phyloP scores from a whole-genome alignment of 2,888 invertebrate species.

The Globia sparganii region DNA sequence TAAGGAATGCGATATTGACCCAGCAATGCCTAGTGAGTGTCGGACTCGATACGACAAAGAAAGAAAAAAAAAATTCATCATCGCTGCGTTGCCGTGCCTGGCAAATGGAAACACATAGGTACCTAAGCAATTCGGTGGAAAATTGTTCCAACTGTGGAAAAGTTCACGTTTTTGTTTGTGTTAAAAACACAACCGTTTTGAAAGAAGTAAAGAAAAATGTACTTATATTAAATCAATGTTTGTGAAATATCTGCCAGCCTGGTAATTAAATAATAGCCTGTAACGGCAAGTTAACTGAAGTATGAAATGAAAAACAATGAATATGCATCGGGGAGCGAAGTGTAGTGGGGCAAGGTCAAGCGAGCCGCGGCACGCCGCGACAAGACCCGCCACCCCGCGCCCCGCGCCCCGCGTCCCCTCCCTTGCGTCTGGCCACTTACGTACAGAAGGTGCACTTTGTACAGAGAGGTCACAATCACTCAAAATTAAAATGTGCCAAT shows the following conservation, averaged over 20 bases:
- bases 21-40: not conserved
- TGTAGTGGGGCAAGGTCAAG: conserved; percentile 53
- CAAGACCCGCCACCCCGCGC: not conserved
- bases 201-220: not conserved
- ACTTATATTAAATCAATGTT: not conserved
- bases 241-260: not conserved
- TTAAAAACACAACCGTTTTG: not conserved
- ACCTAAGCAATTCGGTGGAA: not conserved
- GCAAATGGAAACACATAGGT: not conserved
- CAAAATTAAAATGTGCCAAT: not conserved
- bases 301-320: conserved; percentile 42
- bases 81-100: not conserved
- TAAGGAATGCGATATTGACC: conserved; percentile 3
- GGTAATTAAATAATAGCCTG: conserved; percentile 24
- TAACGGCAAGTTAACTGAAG: conserved; percentile 1
- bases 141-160: not conserved
- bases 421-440: not conserved
- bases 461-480: not conserved
- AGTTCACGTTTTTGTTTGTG: too few relatives aligned
- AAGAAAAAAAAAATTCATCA: not conserved
- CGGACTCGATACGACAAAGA: too few relatives aligned
- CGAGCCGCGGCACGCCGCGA: conserved; percentile 5
- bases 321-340: conserved; percentile 44
- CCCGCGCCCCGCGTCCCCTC: not conserved
- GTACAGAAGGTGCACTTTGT: not conserved